Evolutionary conservation across 2,888 invertebrate species (phyloP).

Genomic region (Drosophila formosana): DNA sequence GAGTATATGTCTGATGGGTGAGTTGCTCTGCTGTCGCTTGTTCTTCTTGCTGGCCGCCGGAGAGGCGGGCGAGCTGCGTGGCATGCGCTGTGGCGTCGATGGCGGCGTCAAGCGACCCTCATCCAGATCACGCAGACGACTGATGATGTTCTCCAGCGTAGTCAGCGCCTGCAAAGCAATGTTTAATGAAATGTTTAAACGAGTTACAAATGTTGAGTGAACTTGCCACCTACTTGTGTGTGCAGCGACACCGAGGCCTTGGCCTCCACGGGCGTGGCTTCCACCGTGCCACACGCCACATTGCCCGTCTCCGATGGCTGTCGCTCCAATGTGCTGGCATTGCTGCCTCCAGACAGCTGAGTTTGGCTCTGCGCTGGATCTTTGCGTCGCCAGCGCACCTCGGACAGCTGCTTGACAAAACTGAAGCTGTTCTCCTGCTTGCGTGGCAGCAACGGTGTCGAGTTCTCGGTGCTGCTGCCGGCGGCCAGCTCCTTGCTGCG

Average conservation of each 20-base stretch:
- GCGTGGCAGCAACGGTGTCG: constrained; percentile 82
- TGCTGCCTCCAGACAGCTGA: constrained; percentile 43
- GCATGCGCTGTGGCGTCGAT: constrained; percentile 87
- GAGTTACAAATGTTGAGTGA: background rate
- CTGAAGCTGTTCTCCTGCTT: constrained; percentile 84
- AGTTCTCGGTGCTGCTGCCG: constrained; percentile 72
- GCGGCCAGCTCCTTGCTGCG: constrained; percentile 73
- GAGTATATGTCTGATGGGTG: constrained; percentile 92
- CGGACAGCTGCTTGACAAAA: constrained; percentile 84
- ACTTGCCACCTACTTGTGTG: constrained; percentile 80
- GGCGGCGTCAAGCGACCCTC: constrained; percentile 86
- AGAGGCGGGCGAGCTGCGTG: constrained; percentile 91
- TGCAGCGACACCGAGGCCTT: constrained; percentile 85
- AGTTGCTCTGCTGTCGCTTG: constrained; percentile 91
- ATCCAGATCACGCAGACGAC: constrained; percentile 86
- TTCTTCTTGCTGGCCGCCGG: constrained; percentile 90
- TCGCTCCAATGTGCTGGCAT: constrained; percentile 60
- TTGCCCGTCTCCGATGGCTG: constrained; percentile 51
- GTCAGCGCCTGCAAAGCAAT: constrained; percentile 85
- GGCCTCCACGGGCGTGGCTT: constrained; percentile 84
- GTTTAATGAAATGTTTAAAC: background rate
- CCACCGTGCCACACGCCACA: constrained; percentile 72
- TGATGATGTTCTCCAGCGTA: constrained; percentile 87
- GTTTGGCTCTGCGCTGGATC: constrained; percentile 72
- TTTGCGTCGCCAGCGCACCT: constrained; percentile 83